Percentiles rank a stretch among this genome's conserved stretches.
These are phyloP conservation scores for Drosophila lacicola DNA, from an alignment of 2,888 invertebrate genomes.

Conservation along the genomic window DNA sequence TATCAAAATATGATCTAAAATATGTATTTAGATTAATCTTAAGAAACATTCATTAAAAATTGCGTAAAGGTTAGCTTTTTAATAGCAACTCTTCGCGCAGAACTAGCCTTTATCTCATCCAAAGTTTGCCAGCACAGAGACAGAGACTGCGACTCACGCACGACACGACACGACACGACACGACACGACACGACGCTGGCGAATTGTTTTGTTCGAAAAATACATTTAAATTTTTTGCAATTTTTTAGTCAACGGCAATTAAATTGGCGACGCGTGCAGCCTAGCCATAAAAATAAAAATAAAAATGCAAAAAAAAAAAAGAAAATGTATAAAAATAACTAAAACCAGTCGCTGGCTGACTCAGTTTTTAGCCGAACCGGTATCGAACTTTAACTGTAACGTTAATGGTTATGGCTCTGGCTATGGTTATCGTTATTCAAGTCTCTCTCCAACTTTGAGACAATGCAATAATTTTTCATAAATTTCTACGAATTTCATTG, in stretches of 20 bases:
- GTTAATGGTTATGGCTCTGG: slow-evolving; percentile 9
- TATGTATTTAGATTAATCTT: too few species aligned
- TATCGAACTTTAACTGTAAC: slow-evolving; percentile 29
- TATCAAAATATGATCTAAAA: too few species aligned
- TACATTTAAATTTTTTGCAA: slow-evolving; percentile 63
- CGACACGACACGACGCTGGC: slow-evolving; percentile 9
- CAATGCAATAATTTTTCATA: neutral
- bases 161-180: slow-evolving; percentile 21
- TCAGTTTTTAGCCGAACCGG: slow-evolving; percentile 30
- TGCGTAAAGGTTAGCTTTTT: neutral
- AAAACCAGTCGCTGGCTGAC: slow-evolving; percentile 21
- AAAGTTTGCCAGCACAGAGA: neutral
- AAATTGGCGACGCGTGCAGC: slow-evolving; percentile 73
- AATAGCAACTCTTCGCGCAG: neutral
- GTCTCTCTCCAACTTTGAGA: neutral
- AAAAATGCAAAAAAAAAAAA: slow-evolving; percentile 25
- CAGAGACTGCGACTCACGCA: slow-evolving; percentile 33
- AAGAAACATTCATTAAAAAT: neutral
- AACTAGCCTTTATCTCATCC: neutral
- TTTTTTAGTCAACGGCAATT: slow-evolving; percentile 72
- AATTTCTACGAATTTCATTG: slow-evolving; percentile 3
- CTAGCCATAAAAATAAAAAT: slow-evolving; percentile 65
- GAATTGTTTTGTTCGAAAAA: slow-evolving; percentile 26
- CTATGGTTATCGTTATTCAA: slow-evolving; percentile 5
- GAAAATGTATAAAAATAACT: slow-evolving; percentile 15